Conservation (phyloP, 35 echinoderm and acorn worm species). For the Apostichopus japonicus region DNA sequence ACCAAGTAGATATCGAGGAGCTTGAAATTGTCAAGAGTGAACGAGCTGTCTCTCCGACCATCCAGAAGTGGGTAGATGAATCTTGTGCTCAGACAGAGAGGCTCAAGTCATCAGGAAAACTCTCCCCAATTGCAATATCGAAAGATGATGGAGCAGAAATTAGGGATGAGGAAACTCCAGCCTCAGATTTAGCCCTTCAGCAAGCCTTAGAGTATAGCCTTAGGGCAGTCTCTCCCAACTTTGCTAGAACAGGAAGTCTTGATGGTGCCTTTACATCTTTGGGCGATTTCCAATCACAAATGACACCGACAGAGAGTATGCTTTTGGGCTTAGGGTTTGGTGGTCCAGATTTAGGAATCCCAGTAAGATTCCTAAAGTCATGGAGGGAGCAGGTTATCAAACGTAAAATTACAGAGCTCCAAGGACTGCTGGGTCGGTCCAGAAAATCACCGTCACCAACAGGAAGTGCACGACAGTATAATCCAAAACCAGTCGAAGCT, state of each 20-base stretch:
- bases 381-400: conserved; percentile 79
- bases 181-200: conserved; percentile 13
- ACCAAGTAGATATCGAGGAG: neutral
- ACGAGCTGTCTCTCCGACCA: conserved; percentile 38
- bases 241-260: conserved; percentile 69
- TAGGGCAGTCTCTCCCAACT: conserved; percentile 41
- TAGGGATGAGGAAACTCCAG: neutral
- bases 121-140: neutral
- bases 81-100: conserved; percentile 48
- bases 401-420: conserved; percentile 63
- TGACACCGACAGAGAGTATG: conserved; percentile 81
- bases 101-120: neutral
- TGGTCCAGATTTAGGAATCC: conserved; percentile 78
- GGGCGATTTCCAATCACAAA: conserved; percentile 30
- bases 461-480: conserved; percentile 45
- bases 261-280: conserved; percentile 64
- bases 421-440: conserved; percentile 37
- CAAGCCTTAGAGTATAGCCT: conserved; percentile 35
- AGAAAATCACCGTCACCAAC: conserved; percentile 31
- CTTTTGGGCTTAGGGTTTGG: conserved; percentile 90
- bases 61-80: conserved; percentile 45
- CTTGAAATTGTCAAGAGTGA: neutral
- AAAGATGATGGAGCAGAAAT: neutral
- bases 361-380: conserved; percentile 81
- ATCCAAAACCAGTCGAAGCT: neutral